Evolutionary conservation across 2,113 vertebrate genomes (phyloP), one percentile per base, ranked within the genome.

Genomic region (Microcebus tavaratra): DNA sequence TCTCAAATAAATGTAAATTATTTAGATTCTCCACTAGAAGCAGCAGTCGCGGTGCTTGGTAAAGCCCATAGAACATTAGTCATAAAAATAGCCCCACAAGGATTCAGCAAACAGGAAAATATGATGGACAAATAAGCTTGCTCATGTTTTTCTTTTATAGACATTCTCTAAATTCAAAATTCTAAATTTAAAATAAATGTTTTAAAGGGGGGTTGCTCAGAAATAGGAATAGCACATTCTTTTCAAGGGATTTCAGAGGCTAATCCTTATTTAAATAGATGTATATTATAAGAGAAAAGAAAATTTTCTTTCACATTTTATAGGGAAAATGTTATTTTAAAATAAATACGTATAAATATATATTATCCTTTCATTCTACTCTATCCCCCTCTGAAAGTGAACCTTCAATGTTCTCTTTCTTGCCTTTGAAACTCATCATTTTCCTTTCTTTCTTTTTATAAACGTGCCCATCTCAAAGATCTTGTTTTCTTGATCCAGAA

Each of bases 21-120:
- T 88, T 96, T 96, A 96, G 55, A 29, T 78, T 97, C 88, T 96
- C 79, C 82, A 96, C 94, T 91, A 95, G 94, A 96, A 96, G 92
- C 75, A 97, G 95, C 93, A 94, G 63, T 88, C 90, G 92, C 76
- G 53, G 95, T 97, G 82, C 89, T 89, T 76, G 92, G 86, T 94
- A 96, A 98, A 98, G 95, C 91, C 9, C 61, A 94, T 31, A 93
- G 31, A 48, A 65, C 94, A 97, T 59, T 86, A 94, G 95, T 97
- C 27, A 88, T 70, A 94, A 70, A 89, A 97, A 85, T 5, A 95
- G 73, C 17, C 81, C 9, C 48, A 93, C 50, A 85, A 50, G 6
- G 12, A 45, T 45, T 95, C 73, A 73, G n/a, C 7, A 72, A 97
- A 48, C 31, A 91, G 39, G 39, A 86, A 95, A 96, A 48, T 92